Evolutionary conservation across 2,888 invertebrate genomes (phyloP).

Genomic region (Cheilosia vernalis): DNA sequence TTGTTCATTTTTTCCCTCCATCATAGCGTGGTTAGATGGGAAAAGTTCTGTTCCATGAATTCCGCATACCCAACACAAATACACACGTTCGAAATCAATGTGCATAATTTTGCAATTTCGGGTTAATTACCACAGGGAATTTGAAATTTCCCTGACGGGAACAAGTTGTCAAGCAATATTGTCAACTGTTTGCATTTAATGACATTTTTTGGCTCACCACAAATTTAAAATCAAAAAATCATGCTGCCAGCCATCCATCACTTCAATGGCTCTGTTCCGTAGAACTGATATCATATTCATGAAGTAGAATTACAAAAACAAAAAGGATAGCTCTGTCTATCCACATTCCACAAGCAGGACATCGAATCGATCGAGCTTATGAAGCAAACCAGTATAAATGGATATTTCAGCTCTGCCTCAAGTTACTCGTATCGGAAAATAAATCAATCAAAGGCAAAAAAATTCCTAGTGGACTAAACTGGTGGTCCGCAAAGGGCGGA

Average conservation of each 20-base stretch:
- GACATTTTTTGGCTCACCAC: not conserved
- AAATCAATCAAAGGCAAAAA: conserved; percentile 56
- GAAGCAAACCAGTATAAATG: not conserved
- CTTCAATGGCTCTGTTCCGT: no score
- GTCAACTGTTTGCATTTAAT: not conserved
- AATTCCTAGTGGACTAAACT: no score
- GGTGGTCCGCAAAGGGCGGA: not conserved
- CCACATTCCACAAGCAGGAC: no score
- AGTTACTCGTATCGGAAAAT: conserved; percentile 47
- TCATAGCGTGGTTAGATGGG: not conserved
- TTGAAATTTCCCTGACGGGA: not conserved
- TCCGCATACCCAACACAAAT: not conserved
- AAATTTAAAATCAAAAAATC: no score
- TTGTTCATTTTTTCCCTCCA: not conserved
- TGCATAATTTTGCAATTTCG: conserved; percentile 23
- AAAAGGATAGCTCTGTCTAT: no score
- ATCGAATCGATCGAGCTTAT: no score
- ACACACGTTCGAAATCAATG: not conserved
- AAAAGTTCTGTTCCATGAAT: not conserved
- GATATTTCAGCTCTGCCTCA: conserved; percentile 55
- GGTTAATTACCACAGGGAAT: not conserved
- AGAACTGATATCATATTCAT: no score
- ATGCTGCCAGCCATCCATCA: no score
- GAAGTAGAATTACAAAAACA: no score
- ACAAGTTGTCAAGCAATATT: not conserved